Base-by-base conservation (phyloP, 2,113 vertebrate species). In the Ammodramus savannarum region DNA sequence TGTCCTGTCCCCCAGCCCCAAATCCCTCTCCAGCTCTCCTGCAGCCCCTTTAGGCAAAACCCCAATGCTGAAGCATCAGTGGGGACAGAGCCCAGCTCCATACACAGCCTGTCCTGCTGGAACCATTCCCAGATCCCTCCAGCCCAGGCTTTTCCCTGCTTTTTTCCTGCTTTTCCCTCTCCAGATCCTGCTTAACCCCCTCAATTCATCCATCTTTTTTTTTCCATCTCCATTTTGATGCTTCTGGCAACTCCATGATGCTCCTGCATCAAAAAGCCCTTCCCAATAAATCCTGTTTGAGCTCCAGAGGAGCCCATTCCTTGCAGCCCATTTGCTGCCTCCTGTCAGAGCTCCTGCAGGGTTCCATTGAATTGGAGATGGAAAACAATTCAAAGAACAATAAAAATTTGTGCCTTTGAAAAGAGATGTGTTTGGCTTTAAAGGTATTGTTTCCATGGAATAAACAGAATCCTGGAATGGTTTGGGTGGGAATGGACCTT, bases 81-180 rank as follows among this genome's bases (percentile, higher is more conserved):
- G 26, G 9, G 32, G 32, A 23, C 59, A 62, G 55, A 8, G 41
- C 19, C 49, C 81, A 74, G 59, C 58, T 36, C 55, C 46, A 6
- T 3, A 23, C 27, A 18, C 19, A 23, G 22, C 5, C 39, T 36
- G 26, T n/a, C 23, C 41, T 51, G 10, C 49, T 46, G 32, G 21
- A 48, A 9, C 39, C 9, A 1, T 44, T 29, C 55, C 80, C 41
- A 49, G 34, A n/a, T 3, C 6, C 36, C 23, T 7, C 15, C 52
- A 12, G 2, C 21, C 34, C 55, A 17, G 27, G 12, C 6, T 78
- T 69, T 65, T 13, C 25, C 31, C 31, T 16, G 23, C 3, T 14
- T 3, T 2, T 2, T 7, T 20, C 34, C 32, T 25, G 9, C 10
- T 29, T 3, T 2, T 10, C 9, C 26, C 10, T 62, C 61, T 39